phyloP scores from a whole-genome alignment of 2,113 vertebrate species.

The Cyanoderma ruficeps region DNA sequence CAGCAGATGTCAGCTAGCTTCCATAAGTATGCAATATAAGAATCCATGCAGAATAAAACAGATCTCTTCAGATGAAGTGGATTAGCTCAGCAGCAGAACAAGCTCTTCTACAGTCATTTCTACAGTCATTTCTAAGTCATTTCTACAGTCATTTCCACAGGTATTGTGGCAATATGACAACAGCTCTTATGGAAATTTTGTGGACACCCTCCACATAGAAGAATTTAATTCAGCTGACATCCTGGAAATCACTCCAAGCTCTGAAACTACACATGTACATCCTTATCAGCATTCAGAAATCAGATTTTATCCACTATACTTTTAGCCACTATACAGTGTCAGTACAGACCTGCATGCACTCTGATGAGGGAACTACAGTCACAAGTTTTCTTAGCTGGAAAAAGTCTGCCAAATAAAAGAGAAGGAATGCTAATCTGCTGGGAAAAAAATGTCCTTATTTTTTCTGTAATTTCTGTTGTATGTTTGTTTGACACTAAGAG shows the following conservation, averaged over 20 bases:
- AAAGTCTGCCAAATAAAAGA: background rate
- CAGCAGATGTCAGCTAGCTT: background rate
- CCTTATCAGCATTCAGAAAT: background rate
- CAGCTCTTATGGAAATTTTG: background rate
- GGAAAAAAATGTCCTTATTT: background rate
- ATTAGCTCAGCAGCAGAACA: background rate
- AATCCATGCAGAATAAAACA: background rate
- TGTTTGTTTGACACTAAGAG: constrained; percentile 25
- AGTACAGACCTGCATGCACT: background rate
- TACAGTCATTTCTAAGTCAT: background rate
- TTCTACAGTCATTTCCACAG: background rate
- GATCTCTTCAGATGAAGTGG: background rate
- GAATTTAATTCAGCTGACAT: background rate
- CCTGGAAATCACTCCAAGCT: background rate
- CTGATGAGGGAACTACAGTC: background rate
- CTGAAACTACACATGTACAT: background rate
- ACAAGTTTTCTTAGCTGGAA: background rate
- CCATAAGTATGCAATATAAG: background rate
- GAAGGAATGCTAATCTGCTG: background rate
- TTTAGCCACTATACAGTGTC: background rate
- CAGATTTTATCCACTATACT: background rate
- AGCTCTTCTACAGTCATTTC: background rate
- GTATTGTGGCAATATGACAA: background rate
- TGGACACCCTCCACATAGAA: background rate
- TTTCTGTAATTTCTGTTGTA: background rate